Percentiles rank a stretch among this genome's conserved stretches.
These are phyloP conservation scores for Harmothoe impar DNA, from an alignment of 2,888 invertebrate genomes.

Conservation along the genomic window DNA sequence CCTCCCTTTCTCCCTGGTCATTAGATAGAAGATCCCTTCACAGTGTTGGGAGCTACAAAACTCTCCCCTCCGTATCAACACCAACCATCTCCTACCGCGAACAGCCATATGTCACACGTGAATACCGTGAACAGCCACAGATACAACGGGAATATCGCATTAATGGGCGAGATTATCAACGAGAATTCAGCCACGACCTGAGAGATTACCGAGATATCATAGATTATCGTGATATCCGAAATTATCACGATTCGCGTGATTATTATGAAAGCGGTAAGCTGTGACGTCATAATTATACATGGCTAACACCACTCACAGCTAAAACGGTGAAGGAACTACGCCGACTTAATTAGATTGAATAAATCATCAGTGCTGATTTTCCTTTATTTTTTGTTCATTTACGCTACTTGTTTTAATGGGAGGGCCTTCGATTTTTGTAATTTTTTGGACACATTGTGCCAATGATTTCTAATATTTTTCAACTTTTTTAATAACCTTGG, in stretches of 20 bases:
- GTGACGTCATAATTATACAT: neutral
- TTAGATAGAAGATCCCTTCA: neutral
- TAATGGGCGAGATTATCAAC: neutral
- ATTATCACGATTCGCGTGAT: constrained; percentile 11
- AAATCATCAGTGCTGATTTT: neutral
- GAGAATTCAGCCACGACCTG: neutral
- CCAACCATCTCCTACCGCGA: constrained; percentile 14
- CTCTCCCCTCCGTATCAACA: neutral
- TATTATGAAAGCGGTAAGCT: constrained; percentile 10
- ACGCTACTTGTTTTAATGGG: neutral
- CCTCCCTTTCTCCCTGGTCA: neutral
- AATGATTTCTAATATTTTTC: no score
- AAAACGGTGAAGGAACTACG: neutral
- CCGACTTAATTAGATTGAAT: no score
- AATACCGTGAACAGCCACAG: neutral
- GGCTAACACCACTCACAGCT: neutral
- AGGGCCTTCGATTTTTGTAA: no score
- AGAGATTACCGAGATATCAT: neutral
- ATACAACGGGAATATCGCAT: neutral
- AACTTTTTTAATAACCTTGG: no score
- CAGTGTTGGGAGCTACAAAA: neutral
- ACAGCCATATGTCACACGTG: neutral
- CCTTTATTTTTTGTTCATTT: neutral
- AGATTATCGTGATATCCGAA: constrained; percentile 16
- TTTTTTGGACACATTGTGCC: no score